These are phyloP conservation scores for Brachyrhaphis roseni DNA, from an alignment of 2,797 vertebrate species.

Conservation along the genomic window DNA sequence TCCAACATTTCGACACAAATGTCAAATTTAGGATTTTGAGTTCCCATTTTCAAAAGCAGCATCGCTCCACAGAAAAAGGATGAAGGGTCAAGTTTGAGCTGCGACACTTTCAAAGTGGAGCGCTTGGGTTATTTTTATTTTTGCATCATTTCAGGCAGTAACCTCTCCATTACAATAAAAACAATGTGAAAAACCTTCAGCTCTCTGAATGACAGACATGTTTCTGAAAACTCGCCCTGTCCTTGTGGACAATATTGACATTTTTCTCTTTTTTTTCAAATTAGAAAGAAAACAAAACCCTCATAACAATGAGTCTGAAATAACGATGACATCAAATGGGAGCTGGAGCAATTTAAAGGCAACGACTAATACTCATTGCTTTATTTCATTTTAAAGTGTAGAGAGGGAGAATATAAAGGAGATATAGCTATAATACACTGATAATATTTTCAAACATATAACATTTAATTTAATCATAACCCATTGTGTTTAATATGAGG, in stretches of 20 bases:
- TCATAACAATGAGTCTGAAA: neutral
- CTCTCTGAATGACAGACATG: neutral
- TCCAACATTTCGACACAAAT: neutral
- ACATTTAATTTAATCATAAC: neutral
- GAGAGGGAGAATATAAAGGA: neutral
- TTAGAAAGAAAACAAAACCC: neutral
- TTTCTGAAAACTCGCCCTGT: neutral
- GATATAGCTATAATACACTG: neutral
- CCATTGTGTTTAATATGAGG: neutral
- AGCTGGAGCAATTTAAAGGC: neutral
- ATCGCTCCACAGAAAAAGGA: neutral
- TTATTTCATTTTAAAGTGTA: neutral
- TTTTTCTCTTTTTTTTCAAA: neutral
- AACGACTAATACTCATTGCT: neutral
- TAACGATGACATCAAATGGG: neutral
- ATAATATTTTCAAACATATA: neutral
- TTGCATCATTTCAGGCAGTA: neutral
- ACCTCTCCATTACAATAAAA: neutral
- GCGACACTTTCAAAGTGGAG: neutral
- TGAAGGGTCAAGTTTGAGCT: slow-evolving; percentile 1
- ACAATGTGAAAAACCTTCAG: neutral
- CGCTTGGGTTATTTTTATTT: neutral
- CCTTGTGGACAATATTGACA: neutral
- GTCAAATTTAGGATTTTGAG: neutral
- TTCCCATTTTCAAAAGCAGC: neutral